phyloP scores from a whole-genome alignment of 1,140 invertebrate genomes.

The Armadillidium nasatum region DNA sequence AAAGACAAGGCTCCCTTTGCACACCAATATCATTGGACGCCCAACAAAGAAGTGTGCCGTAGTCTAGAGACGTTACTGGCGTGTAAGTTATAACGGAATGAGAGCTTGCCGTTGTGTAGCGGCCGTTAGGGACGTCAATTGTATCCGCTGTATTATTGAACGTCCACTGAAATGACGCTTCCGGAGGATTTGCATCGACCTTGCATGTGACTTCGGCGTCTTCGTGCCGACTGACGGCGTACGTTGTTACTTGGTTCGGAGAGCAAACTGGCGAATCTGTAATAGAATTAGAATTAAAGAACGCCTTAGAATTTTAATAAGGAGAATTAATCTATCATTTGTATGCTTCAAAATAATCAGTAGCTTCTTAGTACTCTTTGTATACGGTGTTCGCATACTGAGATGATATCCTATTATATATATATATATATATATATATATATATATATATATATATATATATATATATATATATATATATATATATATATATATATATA shows the following conservation, averaged over 20 bases:
- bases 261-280: slow-evolving; percentile 61
- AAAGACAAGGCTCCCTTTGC: slow-evolving; percentile 69
- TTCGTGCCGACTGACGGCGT: slow-evolving; percentile 72
- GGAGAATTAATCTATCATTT: too few species aligned
- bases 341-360: too few species aligned
- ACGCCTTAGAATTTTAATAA: too few species aligned
- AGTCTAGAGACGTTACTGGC: slow-evolving; percentile 41
- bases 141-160: slow-evolving; percentile 63
- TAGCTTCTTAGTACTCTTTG: too few species aligned
- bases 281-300: background rate
- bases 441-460: too few species aligned
- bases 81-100: slow-evolving; percentile 30
- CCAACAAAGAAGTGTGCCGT: slow-evolving; percentile 59
- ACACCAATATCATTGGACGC: slow-evolving; percentile 69
- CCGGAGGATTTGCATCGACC: slow-evolving; percentile 77
- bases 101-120: slow-evolving; percentile 22
- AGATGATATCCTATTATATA: too few species aligned
- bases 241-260: slow-evolving; percentile 61
- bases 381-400: too few species aligned
- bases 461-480: too few species aligned
- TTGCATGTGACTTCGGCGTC: slow-evolving; percentile 69
- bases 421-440: too few species aligned
- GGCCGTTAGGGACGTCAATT: slow-evolving; percentile 24
- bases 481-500: too few species aligned
- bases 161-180: slow-evolving; percentile 76